A percentile compares a stretch with the other conserved stretches of the same genome.
These are phyloP conservation scores for Tinamus major DNA, from an alignment of 2,797 vertebrate genomes.

Conservation along the genomic window DNA sequence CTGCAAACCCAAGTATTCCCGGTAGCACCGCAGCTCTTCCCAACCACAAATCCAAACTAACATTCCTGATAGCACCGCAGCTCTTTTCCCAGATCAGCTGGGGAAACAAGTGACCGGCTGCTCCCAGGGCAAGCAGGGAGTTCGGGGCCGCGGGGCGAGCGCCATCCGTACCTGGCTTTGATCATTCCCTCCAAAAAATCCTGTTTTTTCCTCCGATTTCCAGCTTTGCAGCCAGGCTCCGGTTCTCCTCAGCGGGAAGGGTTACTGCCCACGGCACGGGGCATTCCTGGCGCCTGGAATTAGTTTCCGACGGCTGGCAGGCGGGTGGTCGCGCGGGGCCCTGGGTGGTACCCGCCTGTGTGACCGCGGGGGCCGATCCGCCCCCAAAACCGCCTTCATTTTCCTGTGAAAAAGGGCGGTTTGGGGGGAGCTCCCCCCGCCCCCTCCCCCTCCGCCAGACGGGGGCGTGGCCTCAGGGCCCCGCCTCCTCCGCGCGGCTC, in stretches of 20 bases:
- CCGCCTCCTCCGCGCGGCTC: fast-evolving
- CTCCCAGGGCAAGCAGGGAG: neutral
- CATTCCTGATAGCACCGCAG: fast-evolving
- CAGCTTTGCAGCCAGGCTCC: too few species aligned
- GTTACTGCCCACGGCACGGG: fast-evolving
- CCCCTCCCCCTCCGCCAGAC: fast-evolving
- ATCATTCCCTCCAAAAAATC: fast-evolving
- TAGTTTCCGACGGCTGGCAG: fast-evolving
- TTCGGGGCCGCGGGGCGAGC: too few species aligned
- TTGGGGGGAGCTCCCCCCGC: too few species aligned
- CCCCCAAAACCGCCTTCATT: too few species aligned
- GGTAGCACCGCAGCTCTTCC: fast-evolving
- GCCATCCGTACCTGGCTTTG: neutral
- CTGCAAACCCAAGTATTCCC: too few species aligned
- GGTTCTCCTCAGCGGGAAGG: too few species aligned
- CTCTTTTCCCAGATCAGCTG: fast-evolving
- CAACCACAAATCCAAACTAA: fast-evolving
- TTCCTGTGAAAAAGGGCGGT: too few species aligned
- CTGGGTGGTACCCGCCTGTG: too few species aligned
- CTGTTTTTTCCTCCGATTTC: neutral
- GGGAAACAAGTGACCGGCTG: too few species aligned
- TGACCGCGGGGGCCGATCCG: too few species aligned
- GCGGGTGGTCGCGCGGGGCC: too few species aligned
- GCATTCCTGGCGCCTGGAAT: neutral
- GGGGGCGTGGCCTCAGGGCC: neutral